Conservation (phyloP, 2,113 vertebrate genomes). For the Uropsilus gracilis region DNA sequence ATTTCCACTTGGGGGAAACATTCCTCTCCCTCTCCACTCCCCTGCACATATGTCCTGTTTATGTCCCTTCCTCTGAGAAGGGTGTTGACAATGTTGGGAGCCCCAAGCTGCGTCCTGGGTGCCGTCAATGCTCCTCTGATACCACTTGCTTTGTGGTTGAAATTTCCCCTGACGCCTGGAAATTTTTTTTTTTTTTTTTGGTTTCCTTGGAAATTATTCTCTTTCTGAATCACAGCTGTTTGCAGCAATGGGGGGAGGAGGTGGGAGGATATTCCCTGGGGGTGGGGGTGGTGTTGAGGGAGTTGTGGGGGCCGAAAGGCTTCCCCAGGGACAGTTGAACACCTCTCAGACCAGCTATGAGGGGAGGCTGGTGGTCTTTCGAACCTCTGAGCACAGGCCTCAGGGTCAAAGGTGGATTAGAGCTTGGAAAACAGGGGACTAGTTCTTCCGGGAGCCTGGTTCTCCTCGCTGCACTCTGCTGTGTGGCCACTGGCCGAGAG, state of each 20-base stretch:
- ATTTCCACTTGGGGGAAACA: conserved; percentile 64
- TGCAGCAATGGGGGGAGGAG: conserved; percentile 56
- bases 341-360: background rate
- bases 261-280: conserved; percentile 67
- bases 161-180: conserved; percentile 78
- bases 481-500: background rate
- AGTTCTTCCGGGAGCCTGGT: background rate
- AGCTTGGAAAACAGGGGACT: background rate
- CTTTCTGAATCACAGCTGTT: conserved; percentile 78
- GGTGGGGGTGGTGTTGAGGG: background rate
- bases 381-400: background rate
- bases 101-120: conserved; percentile 48
- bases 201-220: conserved; percentile 81
- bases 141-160: conserved; percentile 70
- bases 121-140: conserved; percentile 51
- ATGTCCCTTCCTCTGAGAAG: conserved; percentile 14
- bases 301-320: background rate
- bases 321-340: conserved; percentile 37
- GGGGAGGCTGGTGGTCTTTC: background rate
- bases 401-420: background rate
- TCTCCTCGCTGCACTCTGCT: background rate
- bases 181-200: conserved; percentile 34
- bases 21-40: background rate
- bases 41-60: conserved; percentile 57
- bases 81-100: conserved; percentile 15